Conservation (phyloP, 2,888 invertebrate species). For the Drepanosiphum platanoidis region DNA sequence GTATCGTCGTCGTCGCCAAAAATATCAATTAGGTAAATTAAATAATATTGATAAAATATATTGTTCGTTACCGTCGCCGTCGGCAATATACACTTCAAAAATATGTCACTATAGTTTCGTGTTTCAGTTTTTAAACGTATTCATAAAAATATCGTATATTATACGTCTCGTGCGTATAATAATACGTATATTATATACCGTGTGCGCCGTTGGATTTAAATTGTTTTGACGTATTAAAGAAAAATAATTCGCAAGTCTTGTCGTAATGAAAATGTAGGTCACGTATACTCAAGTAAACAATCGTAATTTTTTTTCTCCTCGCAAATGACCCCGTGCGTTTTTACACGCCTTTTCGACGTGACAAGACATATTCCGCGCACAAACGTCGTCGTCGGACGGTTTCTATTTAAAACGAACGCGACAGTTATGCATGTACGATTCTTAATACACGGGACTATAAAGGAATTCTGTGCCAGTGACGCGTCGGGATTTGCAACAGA, state of each 20-base stretch:
- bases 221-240: constrained; percentile 30
- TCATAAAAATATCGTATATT: constrained; percentile 27
- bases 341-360: background rate
- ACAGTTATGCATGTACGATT: background rate
- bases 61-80: background rate
- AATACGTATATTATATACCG: background rate
- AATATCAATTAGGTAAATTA: constrained; percentile 5
- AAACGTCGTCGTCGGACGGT: background rate
- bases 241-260: constrained; percentile 3
- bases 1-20: constrained; percentile 16
- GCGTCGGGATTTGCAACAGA: background rate
- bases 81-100: background rate
- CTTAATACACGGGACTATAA: background rate
- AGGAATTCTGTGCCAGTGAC: constrained; percentile 23
- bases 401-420: background rate
- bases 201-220: background rate
- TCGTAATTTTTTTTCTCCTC: background rate
- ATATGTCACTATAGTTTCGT: constrained; percentile 8
- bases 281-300: constrained; percentile 23
- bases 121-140: background rate
- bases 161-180: too few species aligned
- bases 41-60: background rate
- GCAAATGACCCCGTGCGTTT: background rate
- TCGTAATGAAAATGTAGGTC: constrained; percentile 38
- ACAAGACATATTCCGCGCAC: background rate